Evolutionary conservation across 2,797 vertebrate species (phyloP).

Genomic region (Microhierax caerulescens): DNA sequence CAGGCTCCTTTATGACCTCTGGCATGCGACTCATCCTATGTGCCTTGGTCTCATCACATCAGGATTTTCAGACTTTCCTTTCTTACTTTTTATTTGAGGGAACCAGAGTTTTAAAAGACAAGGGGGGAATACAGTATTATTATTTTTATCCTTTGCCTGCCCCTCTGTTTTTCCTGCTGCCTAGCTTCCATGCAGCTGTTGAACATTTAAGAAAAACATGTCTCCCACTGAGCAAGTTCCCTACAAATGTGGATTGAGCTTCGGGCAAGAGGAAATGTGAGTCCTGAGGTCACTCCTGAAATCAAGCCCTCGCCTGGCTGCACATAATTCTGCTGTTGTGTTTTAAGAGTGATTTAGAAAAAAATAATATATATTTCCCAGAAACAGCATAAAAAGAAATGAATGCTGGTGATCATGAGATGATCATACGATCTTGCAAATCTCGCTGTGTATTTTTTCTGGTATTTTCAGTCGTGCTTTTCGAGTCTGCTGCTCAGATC

Average conservation of each 20-base stretch:
- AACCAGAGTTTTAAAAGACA: background rate
- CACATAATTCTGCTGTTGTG: slow-evolving; percentile 23
- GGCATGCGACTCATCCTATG: background rate
- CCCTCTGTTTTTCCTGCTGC: slow-evolving; percentile 19
- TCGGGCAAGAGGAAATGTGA: slow-evolving; percentile 52
- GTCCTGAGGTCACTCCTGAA: slow-evolving; percentile 51
- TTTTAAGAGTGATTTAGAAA: background rate
- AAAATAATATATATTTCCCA: background rate
- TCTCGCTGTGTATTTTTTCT: background rate
- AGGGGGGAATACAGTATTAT: background rate
- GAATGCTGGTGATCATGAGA: background rate
- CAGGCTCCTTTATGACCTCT: background rate
- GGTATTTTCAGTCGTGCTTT: background rate
- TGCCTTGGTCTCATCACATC: background rate
- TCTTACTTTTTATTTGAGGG: background rate
- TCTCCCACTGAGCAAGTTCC: slow-evolving; percentile 56
- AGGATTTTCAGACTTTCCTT: slow-evolving; percentile 7
- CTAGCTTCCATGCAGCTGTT: slow-evolving; percentile 51
- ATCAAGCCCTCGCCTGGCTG: slow-evolving; percentile 1
- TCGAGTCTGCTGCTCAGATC: background rate
- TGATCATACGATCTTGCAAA: background rate
- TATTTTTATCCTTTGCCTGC: slow-evolving; percentile 4
- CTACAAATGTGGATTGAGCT: slow-evolving; percentile 37
- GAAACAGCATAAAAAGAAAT: background rate
- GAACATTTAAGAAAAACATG: slow-evolving; percentile 60